Base-by-base conservation (phyloP, 2,797 vertebrate species). In the Megaceryle alcyon region DNA sequence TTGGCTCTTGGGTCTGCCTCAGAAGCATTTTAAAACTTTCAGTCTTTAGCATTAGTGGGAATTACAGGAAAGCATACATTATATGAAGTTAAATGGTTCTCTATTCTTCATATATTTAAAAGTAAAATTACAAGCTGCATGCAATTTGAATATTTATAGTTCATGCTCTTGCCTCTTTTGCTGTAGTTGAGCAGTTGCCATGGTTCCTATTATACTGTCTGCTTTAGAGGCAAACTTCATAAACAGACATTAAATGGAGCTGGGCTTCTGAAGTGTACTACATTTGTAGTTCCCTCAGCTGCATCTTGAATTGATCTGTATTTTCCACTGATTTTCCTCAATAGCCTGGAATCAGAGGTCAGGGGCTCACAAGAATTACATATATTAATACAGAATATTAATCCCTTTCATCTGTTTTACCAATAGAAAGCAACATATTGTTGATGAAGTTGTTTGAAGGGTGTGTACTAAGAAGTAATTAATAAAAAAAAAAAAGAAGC, bases 121-220 rank as follows among this genome's bases (percentile, higher is more conserved):
- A 88, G 77, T 79, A 81, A 94, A 88, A 90, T 86, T 46, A 43
- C 31, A 64, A 88, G 25, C 11, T 77, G 80, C 65, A 46, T 90
- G 41, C 7, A 49, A 35, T 92, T 92, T 88, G 83, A 93, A 86
- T 95, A 95, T 92, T 95, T 93, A 81, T 75, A 78, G 41, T 83
- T 94, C 23, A 29, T 69, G 25, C 31, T 86, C 72, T 75, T 86
- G 46, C 49, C 26, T 81, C 88, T 92, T 96, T 75, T 78, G 53
- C 77, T 33, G 14, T 25, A 72, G 65, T 23, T 75, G 65, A 92
- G 59, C 54, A 14, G 90, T 94, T 96, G 54, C 73, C 49, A 90
- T 95, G 90, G 92, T 93, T 95, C 49, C 86, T 84, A 41, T 93
- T 93, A 46, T 75, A 43, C 41, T 71, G 68, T 61, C 70, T 92